Percentiles rank a stretch among this genome's conserved stretches.
phyloP scores from a whole-genome alignment of 2,113 vertebrate species.

The Sciurus niger region DNA sequence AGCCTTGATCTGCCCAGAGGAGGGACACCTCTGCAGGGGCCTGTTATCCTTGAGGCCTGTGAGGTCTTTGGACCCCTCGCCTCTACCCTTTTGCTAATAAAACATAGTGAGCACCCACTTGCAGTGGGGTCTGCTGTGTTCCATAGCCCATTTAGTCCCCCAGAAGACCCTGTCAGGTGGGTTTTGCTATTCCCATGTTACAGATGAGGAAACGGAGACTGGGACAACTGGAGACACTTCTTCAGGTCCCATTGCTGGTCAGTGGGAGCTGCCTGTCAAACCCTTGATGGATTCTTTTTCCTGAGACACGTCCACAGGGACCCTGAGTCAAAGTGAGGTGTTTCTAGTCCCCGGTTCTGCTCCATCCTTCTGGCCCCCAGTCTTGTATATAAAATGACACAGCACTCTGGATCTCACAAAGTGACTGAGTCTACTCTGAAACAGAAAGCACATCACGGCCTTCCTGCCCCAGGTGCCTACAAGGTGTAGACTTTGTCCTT shows the following conservation, averaged over 20 bases:
- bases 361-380: background rate
- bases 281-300: background rate
- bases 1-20: background rate
- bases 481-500: background rate
- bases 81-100: background rate
- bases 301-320: no score
- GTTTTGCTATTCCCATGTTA: background rate
- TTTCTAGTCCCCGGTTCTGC: background rate
- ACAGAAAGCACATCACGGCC: background rate
- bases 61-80: no score
- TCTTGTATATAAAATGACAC: background rate
- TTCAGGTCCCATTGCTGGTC: background rate
- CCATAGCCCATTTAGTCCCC: background rate
- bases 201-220: background rate
- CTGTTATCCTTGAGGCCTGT: no score
- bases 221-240: background rate
- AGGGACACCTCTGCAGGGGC: background rate
- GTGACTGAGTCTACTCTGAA: background rate
- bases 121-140: background rate
- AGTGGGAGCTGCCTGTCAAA: background rate
- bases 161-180: background rate
- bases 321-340: background rate
- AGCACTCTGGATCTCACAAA: no score
- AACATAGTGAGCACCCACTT: background rate
- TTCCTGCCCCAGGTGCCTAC: background rate